A percentile compares a stretch with the other conserved stretches of the same genome.
phyloP scores from a whole-genome alignment of 1,140 invertebrate species.

The Leptopilina clavipes region DNA sequence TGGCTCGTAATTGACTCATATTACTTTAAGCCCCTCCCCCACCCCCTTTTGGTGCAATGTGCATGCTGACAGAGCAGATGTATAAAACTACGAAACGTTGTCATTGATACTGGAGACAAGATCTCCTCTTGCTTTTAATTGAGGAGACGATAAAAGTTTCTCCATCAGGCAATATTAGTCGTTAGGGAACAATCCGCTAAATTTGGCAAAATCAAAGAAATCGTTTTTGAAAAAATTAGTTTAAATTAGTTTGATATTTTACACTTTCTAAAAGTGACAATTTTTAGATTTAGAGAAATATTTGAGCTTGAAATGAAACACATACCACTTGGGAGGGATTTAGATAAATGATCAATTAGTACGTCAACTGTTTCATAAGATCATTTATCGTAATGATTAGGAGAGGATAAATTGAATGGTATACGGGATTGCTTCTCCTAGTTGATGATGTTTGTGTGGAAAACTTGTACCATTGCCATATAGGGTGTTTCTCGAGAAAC shows the following conservation, averaged over 20 bases:
- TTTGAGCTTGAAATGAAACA: too few species aligned
- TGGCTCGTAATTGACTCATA: slow-evolving; percentile 27
- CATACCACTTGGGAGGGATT: too few species aligned
- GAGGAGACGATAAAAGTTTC: too few species aligned
- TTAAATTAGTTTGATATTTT: too few species aligned
- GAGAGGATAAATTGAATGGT: neutral
- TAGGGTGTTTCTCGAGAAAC: neutral
- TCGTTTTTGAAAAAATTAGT: neutral
- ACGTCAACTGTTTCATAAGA: neutral
- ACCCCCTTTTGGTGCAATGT: too few species aligned
- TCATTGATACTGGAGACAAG: too few species aligned
- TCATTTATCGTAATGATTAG: slow-evolving; percentile 1
- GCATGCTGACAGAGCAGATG: neutral
- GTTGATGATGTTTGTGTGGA: neutral
- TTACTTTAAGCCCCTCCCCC: neutral
- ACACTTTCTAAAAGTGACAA: too few species aligned
- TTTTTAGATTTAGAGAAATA: too few species aligned
- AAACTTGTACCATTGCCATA: neutral
- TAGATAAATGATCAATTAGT: neutral
- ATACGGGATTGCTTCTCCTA: neutral
- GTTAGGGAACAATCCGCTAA: too few species aligned
- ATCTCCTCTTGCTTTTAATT: too few species aligned
- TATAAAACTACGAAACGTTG: too few species aligned
- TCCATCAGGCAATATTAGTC: too few species aligned
- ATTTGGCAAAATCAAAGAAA: neutral